Percentiles rank a stretch among this genome's conserved stretches.
These are phyloP conservation scores for Calliphora vicina DNA, from an alignment of 1,140 invertebrate genomes.

Conservation along the genomic window DNA sequence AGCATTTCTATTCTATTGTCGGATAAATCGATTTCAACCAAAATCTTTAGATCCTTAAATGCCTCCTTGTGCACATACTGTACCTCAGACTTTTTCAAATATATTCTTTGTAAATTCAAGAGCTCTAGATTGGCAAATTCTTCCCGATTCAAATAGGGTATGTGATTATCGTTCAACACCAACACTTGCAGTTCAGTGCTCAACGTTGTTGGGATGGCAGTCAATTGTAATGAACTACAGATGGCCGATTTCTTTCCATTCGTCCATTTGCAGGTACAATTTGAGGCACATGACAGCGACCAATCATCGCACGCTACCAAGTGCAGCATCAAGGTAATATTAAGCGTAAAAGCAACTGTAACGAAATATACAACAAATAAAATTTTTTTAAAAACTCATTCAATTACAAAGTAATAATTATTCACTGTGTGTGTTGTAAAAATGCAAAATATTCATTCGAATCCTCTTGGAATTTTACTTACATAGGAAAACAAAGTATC, in stretches of 20 bases:
- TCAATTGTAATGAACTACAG: constrained; percentile 79
- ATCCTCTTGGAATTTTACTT: no score
- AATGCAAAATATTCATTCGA: no score
- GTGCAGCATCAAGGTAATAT: constrained; percentile 42
- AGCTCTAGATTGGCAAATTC: constrained; percentile 81
- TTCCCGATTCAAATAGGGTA: constrained; percentile 78
- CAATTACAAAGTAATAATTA: no score
- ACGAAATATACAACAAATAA: background rate
- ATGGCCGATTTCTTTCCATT: constrained; percentile 87
- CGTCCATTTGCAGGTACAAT: constrained; percentile 88
- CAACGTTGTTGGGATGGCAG: constrained; percentile 75
- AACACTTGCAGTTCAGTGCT: constrained; percentile 87
- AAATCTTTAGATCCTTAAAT: constrained; percentile 84
- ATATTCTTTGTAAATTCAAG: constrained; percentile 84
- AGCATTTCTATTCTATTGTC: constrained; percentile 75
- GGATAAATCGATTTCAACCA: constrained; percentile 85
- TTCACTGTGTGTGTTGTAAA: no score
- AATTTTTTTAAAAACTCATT: no score
- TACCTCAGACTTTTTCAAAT: constrained; percentile 77
- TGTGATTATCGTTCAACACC: constrained; percentile 81
- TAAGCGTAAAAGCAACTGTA: constrained; percentile 36
- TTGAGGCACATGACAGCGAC: constrained; percentile 77
- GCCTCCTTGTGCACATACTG: constrained; percentile 80
- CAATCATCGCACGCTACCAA: constrained; percentile 74
- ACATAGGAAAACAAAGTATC: no score